Evolutionary conservation across 2,113 vertebrate species (phyloP).

Genomic region (Cyanocitta stelleri): DNA sequence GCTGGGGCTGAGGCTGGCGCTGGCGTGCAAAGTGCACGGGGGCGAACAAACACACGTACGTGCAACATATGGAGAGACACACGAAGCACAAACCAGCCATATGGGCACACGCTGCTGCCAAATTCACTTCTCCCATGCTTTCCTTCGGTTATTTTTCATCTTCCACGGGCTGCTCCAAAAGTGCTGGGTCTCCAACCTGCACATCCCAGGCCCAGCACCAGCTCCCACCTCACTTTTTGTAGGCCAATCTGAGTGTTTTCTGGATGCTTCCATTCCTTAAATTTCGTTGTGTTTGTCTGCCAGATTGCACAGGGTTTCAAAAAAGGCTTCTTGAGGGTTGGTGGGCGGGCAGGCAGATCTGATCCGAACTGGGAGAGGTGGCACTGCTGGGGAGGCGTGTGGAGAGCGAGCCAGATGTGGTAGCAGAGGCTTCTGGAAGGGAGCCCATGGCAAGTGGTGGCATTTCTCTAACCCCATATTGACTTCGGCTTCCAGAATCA

Average conservation of each 20-base stretch:
- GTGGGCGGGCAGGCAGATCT: background rate
- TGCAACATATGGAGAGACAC: constrained; percentile 14
- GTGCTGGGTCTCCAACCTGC: background rate
- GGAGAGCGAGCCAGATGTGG: background rate
- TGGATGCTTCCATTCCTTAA: background rate
- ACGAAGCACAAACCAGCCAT: background rate
- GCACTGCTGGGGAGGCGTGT: accelerated
- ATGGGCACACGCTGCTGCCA: background rate
- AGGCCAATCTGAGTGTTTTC: background rate
- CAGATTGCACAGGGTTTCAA: background rate
- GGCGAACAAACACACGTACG: background rate
- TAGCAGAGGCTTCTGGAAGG: background rate
- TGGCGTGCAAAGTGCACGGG: background rate
- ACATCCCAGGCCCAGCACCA: background rate
- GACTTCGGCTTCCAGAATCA: constrained; percentile 69
- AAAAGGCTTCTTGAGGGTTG: background rate
- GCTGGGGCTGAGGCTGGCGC: background rate
- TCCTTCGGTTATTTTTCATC: background rate
- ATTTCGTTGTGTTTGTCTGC: background rate
- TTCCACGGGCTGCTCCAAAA: background rate
- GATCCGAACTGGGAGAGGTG: background rate
- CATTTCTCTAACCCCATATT: constrained; percentile 52
- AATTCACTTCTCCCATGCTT: background rate
- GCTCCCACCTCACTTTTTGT: background rate
- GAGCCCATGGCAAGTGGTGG: background rate